Conservation (phyloP, 2,888 invertebrate genomes). For the Chironomus tentans region DNA sequence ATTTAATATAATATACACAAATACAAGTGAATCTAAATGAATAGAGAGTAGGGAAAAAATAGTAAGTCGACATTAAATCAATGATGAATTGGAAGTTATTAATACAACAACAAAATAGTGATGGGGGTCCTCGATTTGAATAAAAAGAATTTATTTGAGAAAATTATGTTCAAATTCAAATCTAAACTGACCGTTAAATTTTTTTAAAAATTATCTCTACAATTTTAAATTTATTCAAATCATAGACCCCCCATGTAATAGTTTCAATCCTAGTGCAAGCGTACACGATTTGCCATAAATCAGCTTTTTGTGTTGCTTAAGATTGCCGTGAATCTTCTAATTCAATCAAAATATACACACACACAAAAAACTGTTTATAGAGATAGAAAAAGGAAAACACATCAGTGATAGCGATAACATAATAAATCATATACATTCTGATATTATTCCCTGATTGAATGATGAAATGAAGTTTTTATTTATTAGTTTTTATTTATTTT, state of each 20-base stretch:
- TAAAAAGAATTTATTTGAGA: too few species aligned
- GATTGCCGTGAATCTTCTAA: background rate
- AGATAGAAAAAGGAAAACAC: background rate
- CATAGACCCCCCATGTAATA: background rate
- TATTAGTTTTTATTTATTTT: background rate
- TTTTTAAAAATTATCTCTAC: too few species aligned
- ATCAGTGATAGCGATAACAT: constrained; percentile 19
- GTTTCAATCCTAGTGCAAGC: background rate
- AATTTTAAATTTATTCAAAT: too few species aligned
- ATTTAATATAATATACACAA: too few species aligned
- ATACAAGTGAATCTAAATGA: too few species aligned
- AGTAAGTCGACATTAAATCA: background rate
- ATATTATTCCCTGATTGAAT: constrained; percentile 4
- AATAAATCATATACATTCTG: constrained; percentile 20
- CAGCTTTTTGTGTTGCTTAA: background rate
- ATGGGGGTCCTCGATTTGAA: too few species aligned
- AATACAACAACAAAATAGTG: background rate
- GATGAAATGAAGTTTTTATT: constrained; percentile 19
- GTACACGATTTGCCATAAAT: constrained; percentile 8
- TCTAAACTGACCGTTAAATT: too few species aligned
- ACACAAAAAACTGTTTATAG: background rate
- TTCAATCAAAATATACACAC: constrained; percentile 1
- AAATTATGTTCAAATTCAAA: too few species aligned
- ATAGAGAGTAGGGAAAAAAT: too few species aligned
- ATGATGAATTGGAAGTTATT: background rate